Evolutionary conservation across 2,888 invertebrate genomes (phyloP), one percentile per base, ranked within the genome.

Genomic region (Pasiphila rectangulata): DNA sequence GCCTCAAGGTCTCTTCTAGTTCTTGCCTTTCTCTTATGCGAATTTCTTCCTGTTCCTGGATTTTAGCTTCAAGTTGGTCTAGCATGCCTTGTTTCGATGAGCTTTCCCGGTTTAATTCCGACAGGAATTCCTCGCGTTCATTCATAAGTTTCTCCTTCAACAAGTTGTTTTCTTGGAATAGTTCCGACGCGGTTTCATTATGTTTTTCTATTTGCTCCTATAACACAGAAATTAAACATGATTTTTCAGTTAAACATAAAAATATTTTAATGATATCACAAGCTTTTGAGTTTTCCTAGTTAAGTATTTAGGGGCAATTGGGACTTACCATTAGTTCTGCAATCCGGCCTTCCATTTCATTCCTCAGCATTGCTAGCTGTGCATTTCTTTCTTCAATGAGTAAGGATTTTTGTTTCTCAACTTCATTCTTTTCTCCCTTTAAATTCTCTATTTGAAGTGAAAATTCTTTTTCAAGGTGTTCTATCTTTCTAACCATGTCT

Each of bases 71-170:
- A 35, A 91, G 75, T 39, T 89, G 89, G 25, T 83, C 76, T 34
- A 91, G 56, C 49, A 87, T 75, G 46, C 85, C 85, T 54, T 91
- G 83, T 73, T 90, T 91, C 1, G 90, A 90, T 6, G 83, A 72
- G 57, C 74, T 90, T 51, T 91, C 91, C 50, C 85, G 72, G 17
- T 75, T 79, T 21, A 91, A 60, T 52, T 84, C 83, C 4, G 67
- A 64, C 29, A 91, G 79, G 56, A 91, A 91, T 34, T 90, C 86
- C 37, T 82, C 73, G 45, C 89, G 72, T 55, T 91, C 91, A 39
- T 83, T 84, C 30, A 79, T 66, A 2, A 91, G 63, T 49, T 89
- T 89, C 23, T 82, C 74, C 49, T 90, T 77, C 1, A 91, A 67
- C 16, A 69, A 64, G 46, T 75, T 74, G 56, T 91, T 90, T 62